Evolutionary conservation across 2,888 invertebrate species (phyloP).

Genomic region (Leptopterna dolabrata): DNA sequence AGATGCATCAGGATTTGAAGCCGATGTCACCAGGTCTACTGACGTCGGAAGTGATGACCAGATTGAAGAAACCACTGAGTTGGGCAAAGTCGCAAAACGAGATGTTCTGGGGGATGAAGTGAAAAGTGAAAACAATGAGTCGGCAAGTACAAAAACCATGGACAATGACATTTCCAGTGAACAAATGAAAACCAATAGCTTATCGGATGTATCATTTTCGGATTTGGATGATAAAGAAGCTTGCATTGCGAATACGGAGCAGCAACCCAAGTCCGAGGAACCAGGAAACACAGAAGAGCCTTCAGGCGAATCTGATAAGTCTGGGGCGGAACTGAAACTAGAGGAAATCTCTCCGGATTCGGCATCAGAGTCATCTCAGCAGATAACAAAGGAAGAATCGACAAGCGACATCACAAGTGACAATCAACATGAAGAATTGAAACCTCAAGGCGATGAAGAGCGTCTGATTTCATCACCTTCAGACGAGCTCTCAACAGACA

Average conservation of each 20-base stretch:
- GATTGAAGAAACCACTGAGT: neutral
- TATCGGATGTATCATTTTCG: conserved; percentile 61
- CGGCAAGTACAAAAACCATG: conserved; percentile 28
- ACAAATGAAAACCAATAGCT: conserved; percentile 61
- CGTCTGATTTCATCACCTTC: neutral
- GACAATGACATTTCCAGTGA: conserved; percentile 61
- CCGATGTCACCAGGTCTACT: neutral
- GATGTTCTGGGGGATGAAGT: neutral
- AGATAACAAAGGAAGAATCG: conserved; percentile 12
- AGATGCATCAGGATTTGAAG: neutral
- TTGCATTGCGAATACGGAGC: neutral
- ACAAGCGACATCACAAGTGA: conserved; percentile 42
- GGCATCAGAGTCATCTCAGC: neutral
- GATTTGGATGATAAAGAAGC: conserved; percentile 49
- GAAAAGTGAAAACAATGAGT: conserved; percentile 34
- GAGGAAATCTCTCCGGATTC: conserved; percentile 10
- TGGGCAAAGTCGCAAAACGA: neutral
- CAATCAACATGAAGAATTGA: neutral
- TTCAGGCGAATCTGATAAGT: conserved; percentile 26
- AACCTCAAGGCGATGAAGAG: conserved; percentile 24
- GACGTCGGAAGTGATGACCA: neutral
- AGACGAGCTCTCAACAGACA: neutral
- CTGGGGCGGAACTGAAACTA: conserved; percentile 10
- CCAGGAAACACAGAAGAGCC: neutral
- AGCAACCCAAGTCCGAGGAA: neutral